A percentile compares a stretch with the other conserved stretches of the same genome.
These are phyloP conservation scores for Urophycis tenuis DNA, from an alignment of 2,797 vertebrate genomes.

Conservation along the genomic window DNA sequence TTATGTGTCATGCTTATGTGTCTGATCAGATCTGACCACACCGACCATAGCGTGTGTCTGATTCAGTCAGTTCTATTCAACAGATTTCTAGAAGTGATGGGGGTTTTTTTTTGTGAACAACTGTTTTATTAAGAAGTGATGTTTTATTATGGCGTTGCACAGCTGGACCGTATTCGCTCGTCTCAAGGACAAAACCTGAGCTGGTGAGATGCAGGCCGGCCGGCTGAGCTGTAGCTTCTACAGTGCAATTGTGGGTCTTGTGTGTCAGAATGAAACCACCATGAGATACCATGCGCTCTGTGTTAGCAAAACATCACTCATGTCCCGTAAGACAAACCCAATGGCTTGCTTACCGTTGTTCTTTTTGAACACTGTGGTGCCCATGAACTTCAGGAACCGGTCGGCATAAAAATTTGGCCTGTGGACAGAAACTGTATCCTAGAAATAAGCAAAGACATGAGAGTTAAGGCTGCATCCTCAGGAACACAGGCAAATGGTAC, in stretches of 20 bases:
- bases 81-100: background rate
- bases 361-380: constrained; percentile 87
- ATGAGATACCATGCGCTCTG: too few relatives aligned
- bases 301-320: background rate
- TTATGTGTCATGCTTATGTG: too few relatives aligned
- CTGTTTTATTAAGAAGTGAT: too few relatives aligned
- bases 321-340: background rate
- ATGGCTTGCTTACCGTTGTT: constrained; percentile 72
- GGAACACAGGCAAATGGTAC: background rate
- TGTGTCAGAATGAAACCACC: too few relatives aligned
- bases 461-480: constrained; percentile 39
- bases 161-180: too few relatives aligned
- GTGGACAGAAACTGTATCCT: constrained; percentile 95
- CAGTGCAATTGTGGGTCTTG: background rate
- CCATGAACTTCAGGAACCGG: constrained; percentile 94
- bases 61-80: background rate
- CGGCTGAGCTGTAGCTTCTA: too few relatives aligned
- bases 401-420: constrained; percentile 91
- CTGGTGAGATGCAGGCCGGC: too few relatives aligned
- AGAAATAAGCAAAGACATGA: background rate
- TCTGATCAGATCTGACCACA: too few relatives aligned
- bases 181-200: too few relatives aligned
- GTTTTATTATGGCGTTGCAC: background rate
- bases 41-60: too few relatives aligned
- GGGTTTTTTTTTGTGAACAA: too few relatives aligned